Conservation (phyloP, 2,113 vertebrate species). For the Saccopteryx bilineata region DNA sequence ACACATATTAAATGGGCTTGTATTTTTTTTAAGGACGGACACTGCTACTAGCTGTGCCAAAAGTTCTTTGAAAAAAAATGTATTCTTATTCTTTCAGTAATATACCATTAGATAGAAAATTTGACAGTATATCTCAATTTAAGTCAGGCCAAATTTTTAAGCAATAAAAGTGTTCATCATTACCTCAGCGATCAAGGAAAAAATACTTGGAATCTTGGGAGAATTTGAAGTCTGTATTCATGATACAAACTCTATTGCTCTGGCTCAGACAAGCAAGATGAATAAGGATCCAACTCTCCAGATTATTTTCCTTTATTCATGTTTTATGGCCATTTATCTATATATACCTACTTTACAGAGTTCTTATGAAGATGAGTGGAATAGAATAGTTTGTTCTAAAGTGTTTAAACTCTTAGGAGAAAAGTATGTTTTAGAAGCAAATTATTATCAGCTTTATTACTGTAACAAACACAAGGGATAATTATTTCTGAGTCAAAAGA, state of each 20-base stretch:
- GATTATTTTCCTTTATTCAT: slow-evolving; percentile 73
- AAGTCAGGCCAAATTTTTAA: slow-evolving; percentile 65
- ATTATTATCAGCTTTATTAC: slow-evolving; percentile 78
- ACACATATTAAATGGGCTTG: background rate
- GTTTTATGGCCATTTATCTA: slow-evolving; percentile 76
- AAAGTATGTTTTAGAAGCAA: slow-evolving; percentile 41
- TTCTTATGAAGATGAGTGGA: slow-evolving; percentile 69
- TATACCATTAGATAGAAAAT: slow-evolving; percentile 59
- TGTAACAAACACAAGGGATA: slow-evolving; percentile 70
- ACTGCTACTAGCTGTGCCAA: background rate
- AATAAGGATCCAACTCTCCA: slow-evolving; percentile 61
- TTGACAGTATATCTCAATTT: slow-evolving; percentile 71
- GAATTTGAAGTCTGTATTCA: slow-evolving; percentile 53
- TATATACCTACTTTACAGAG: slow-evolving; percentile 25
- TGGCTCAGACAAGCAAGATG: slow-evolving; percentile 59
- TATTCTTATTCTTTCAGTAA: slow-evolving; percentile 69
- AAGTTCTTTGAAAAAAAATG: background rate
- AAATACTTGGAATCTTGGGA: slow-evolving; percentile 68
- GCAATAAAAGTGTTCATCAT: slow-evolving; percentile 61
- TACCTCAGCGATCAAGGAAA: slow-evolving; percentile 44
- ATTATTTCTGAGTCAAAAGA: slow-evolving; percentile 78
- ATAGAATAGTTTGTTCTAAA: slow-evolving; percentile 59
- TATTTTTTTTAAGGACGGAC: background rate
- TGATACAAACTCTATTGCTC: slow-evolving; percentile 29
- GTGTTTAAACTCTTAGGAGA: slow-evolving; percentile 72